A percentile compares a stretch with the other conserved stretches of the same genome.
phyloP scores from a whole-genome alignment of 2,888 invertebrate species.

The Leptinotarsa juncta region DNA sequence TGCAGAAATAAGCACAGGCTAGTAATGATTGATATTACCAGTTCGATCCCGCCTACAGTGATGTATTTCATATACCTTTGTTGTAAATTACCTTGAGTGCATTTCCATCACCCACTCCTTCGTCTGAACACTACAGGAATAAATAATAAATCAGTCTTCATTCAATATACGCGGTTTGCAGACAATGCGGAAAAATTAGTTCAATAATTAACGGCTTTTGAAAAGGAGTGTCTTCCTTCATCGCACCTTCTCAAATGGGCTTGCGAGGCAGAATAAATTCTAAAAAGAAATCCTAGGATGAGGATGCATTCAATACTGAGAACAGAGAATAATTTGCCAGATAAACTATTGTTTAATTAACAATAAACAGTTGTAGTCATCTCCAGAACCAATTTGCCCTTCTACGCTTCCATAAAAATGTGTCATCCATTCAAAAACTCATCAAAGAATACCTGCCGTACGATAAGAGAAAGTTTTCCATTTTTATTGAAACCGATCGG shows the following conservation, averaged over 20 bases:
- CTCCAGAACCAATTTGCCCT: too few species aligned
- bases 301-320: not conserved
- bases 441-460: not conserved
- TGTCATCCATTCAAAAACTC: too few species aligned
- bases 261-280: not conserved
- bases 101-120: conserved; percentile 30
- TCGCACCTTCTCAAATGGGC: not conserved
- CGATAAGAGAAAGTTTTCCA: not conserved
- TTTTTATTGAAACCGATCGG: not conserved
- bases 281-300: not conserved
- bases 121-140: conserved; percentile 9
- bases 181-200: conserved; percentile 20
- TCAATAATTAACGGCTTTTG: conserved; percentile 6
- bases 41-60: conserved; percentile 14
- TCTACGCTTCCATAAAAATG: too few species aligned
- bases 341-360: too few species aligned
- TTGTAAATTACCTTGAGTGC: conserved; percentile 34
- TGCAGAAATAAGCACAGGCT: conserved; percentile 1
- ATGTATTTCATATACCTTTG: conserved; percentile 22
- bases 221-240: conserved; percentile 6
- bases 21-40: conserved; percentile 11
- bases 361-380: too few species aligned
- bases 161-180: conserved; percentile 12
- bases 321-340: not conserved
- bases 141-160: conserved; percentile 17